Base-by-base conservation (phyloP, 2,888 invertebrate species). In the Netelia inedita region DNA sequence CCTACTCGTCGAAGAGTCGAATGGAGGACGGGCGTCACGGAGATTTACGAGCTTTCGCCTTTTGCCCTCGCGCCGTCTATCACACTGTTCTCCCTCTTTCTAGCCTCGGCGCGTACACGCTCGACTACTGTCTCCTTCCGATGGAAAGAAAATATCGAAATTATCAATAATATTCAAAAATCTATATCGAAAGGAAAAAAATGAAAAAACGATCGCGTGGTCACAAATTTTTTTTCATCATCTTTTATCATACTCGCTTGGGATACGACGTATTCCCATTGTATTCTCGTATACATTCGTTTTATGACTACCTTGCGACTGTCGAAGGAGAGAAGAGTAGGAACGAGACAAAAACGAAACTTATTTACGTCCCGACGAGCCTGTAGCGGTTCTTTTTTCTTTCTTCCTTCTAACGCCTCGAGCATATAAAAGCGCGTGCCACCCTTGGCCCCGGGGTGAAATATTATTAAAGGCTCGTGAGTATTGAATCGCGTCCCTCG, bases 401-500 rank as follows among this genome's bases (percentile, higher is more conserved):
- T 21, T 66, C 66, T 66, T 75, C 43, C 16, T 66, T 65, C 55
- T 10, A 8, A 63, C 79, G 43, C 57, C 57, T 75, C 79, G 65
- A 63, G 72, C 75, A 65, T 72, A 80, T 73, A 68, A 73, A 80
- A 79, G 35, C 14, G 63, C 65, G 57, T 41, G 50, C 21, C 16
- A 5, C 50, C 41, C 11, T 50, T 35, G 35, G 50, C 19, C 68
- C 57, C 57, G 57, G 76, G 46, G 72, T 80, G 80, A 84, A 84
- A 84, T 84, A 84, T 84, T 84, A 80, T 84, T 80, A 76, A 76
- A 76, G 83, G 83, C 66, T 75, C 69, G 75, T 79, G 79, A 79
- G 79, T 68, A 84, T 84, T 84, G 83, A 80, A 80, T 80, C 83
- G 35, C 35, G 83, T 80, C 61, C 55, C 76, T 68, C 66, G 61